Percentiles rank a stretch among this genome's conserved stretches.
phyloP scores from a whole-genome alignment of 1,140 invertebrate species.

The Zelostemma sp. region DNA sequence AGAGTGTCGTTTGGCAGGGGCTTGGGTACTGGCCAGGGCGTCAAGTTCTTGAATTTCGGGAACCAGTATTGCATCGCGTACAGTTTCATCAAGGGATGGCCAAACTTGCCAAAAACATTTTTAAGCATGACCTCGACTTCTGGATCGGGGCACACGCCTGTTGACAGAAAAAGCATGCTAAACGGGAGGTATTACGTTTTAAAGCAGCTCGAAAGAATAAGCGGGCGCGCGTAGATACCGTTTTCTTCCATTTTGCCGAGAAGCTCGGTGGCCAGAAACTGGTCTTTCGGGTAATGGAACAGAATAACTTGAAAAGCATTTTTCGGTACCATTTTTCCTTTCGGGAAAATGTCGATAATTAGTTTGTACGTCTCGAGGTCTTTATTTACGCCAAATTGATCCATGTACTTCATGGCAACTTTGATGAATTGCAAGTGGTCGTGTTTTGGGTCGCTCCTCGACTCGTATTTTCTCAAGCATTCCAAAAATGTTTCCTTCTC shows the following conservation, averaged over 20 bases:
- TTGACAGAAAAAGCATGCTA: no score
- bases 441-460: slow-evolving; percentile 72
- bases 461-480: slow-evolving; percentile 80
- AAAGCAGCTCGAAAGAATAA: no score
- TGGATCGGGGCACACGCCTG: slow-evolving; percentile 86
- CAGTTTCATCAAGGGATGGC: slow-evolving; percentile 85
- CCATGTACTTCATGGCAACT: slow-evolving; percentile 87
- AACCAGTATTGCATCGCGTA: slow-evolving; percentile 98
- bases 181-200: no score
- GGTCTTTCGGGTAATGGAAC: slow-evolving; percentile 94
- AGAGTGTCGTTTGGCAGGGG: slow-evolving; percentile 80
- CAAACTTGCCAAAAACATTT: slow-evolving; percentile 86
- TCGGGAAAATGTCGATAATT: slow-evolving; percentile 91
- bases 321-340: slow-evolving; percentile 87
- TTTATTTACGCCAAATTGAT: slow-evolving; percentile 89
- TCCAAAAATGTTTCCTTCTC: slow-evolving; percentile 81
- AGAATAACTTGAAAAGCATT: slow-evolving; percentile 89
- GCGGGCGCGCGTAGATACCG: no score
- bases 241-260: background rate
- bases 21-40: slow-evolving; percentile 89
- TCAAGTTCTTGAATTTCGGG: slow-evolving; percentile 94
- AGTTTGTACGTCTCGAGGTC: slow-evolving; percentile 94
- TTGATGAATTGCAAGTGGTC: slow-evolving; percentile 96
- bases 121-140: slow-evolving; percentile 87
- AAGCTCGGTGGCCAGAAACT: slow-evolving; percentile 83